phyloP scores from a whole-genome alignment of 2,797 vertebrate genomes.

The Melanitta fusca region DNA sequence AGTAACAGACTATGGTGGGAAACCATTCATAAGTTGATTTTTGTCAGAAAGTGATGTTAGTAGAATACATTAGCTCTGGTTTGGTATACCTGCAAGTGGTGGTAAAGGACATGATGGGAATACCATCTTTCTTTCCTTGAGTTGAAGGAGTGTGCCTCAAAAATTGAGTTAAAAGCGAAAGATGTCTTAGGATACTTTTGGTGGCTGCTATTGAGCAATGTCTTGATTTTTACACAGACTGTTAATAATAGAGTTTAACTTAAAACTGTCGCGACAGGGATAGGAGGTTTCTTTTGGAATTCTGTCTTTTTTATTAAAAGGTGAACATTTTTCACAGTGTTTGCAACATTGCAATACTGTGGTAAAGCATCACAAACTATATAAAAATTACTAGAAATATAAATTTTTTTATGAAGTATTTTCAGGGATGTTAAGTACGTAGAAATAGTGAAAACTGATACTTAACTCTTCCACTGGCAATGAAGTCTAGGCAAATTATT shows the following conservation, averaged over 20 bases:
- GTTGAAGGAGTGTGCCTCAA: not conserved
- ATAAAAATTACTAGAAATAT: not conserved
- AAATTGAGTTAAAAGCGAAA: not conserved
- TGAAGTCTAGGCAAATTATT: not conserved
- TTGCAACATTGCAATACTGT: not conserved
- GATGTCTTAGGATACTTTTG: not conserved
- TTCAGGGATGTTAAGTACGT: not conserved
- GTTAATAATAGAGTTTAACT: not conserved
- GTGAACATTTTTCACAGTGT: not conserved
- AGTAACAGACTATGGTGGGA: not conserved
- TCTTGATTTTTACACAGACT: not conserved
- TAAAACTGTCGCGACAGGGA: not conserved
- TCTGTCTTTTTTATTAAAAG: not conserved
- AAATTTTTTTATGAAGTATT: not conserved
- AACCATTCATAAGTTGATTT: not conserved
- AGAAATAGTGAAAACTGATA: not conserved
- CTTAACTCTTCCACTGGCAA: not conserved
- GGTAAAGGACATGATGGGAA: not conserved
- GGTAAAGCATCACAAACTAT: not conserved
- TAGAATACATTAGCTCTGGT: not conserved
- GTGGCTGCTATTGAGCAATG: not conserved
- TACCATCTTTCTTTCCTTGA: not conserved
- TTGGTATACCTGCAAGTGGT: not conserved
- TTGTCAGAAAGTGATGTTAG: not conserved
- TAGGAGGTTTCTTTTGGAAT: not conserved